Evolutionary conservation across 2,113 vertebrate species (phyloP).

Genomic region (Nannobrachium achirus): DNA sequence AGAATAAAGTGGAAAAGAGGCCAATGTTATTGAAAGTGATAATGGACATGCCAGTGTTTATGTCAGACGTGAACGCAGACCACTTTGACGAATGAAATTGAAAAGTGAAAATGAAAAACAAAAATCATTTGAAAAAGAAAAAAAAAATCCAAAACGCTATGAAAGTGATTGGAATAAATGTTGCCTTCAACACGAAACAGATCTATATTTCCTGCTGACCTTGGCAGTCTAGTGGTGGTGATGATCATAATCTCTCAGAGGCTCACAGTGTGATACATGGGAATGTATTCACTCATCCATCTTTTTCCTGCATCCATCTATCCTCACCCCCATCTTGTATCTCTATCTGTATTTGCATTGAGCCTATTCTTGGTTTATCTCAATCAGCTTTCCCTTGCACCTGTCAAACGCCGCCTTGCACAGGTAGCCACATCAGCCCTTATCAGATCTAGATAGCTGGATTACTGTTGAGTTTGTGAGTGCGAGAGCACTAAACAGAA

Average conservation of each 20-base stretch:
- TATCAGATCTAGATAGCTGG: constrained; percentile 86
- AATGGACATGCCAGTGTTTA: neutral
- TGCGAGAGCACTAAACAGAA: constrained; percentile 57
- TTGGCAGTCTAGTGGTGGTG: constrained; percentile 77
- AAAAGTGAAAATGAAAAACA: neutral
- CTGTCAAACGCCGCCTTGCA: constrained; percentile 86
- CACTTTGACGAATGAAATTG: neutral
- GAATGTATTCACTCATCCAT: constrained; percentile 85
- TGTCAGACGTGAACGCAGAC: neutral
- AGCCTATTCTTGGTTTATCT: constrained; percentile 87
- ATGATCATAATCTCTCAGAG: constrained; percentile 83
- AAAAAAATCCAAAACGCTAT: no score
- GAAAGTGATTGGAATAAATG: neutral
- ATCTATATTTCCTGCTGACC: constrained; percentile 76
- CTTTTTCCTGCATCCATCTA: constrained; percentile 81
- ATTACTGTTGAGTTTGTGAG: constrained; percentile 80
- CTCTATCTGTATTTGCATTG: constrained; percentile 87
- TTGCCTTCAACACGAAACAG: constrained; percentile 30
- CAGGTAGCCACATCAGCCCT: constrained; percentile 83
- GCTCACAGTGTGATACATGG: constrained; percentile 86
- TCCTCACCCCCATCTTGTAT: constrained; percentile 81
- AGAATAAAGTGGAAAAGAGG: neutral
- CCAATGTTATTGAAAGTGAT: neutral
- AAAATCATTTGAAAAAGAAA: constrained; percentile 3
- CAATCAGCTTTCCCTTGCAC: constrained; percentile 85